These are phyloP conservation scores for Lanius collurio DNA, from an alignment of 2,113 vertebrate genomes.

Conservation along the genomic window DNA sequence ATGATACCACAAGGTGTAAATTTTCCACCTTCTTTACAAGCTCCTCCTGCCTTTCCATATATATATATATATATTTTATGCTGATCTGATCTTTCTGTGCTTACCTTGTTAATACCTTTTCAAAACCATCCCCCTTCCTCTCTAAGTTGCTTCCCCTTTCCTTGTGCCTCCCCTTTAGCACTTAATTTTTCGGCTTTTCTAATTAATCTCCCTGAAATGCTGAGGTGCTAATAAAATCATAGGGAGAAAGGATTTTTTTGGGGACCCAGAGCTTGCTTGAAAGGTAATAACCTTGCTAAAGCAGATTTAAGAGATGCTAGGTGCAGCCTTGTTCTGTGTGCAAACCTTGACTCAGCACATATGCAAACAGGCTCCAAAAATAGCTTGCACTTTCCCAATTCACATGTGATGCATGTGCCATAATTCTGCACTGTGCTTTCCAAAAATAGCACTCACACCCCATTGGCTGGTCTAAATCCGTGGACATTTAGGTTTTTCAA, in stretches of 20 bases:
- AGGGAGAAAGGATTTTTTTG: not conserved
- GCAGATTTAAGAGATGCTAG: not conserved
- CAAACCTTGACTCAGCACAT: conserved; percentile 64
- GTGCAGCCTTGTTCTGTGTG: not conserved
- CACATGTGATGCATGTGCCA: conserved; percentile 47
- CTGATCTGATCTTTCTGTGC: not conserved
- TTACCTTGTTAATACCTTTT: not conserved
- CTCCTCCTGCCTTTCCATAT: not conserved
- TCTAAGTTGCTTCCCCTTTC: not conserved
- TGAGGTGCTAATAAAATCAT: not conserved
- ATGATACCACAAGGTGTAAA: not conserved
- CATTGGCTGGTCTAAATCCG: conserved; percentile 33
- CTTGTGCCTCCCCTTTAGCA: not conserved
- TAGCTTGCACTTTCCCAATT: conserved; percentile 39
- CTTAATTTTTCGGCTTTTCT: not conserved
- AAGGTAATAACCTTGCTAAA: not conserved
- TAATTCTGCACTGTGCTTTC: conserved; percentile 39
- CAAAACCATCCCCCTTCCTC: not conserved
- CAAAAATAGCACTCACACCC: conserved; percentile 6
- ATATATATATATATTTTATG: not conserved
- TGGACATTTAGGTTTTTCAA: conserved; percentile 6
- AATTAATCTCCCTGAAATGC: not conserved
- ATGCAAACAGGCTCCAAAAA: conserved; percentile 57
- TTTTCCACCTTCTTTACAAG: not conserved
- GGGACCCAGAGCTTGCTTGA: not conserved